Evolutionary conservation across 2,797 vertebrate genomes (phyloP).

Genomic region (Sebastes variabilis): DNA sequence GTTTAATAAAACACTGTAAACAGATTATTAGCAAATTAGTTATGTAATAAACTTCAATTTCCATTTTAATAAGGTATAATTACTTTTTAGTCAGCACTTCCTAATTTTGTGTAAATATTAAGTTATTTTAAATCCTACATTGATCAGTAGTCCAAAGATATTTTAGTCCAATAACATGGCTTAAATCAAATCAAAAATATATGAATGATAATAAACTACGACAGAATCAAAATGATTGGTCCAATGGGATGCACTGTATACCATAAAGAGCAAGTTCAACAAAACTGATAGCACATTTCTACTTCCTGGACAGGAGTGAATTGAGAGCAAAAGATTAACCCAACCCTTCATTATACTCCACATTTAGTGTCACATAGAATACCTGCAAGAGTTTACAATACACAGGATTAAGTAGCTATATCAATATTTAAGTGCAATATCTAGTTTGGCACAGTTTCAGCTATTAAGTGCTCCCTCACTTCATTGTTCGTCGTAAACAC

Average conservation of each 20-base stretch:
- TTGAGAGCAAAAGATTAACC: constrained; percentile 1
- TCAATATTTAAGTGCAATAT: constrained; percentile 58
- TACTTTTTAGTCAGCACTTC: background rate
- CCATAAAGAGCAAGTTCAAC: background rate
- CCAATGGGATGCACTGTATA: background rate
- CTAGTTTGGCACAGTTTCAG: constrained; percentile 69
- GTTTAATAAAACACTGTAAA: background rate
- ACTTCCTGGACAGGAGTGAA: background rate
- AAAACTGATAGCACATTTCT: background rate
- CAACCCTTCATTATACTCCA: background rate
- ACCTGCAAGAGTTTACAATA: constrained; percentile 51
- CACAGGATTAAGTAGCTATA: constrained; percentile 46
- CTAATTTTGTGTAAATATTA: background rate
- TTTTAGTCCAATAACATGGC: too few species aligned
- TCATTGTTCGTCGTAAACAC: constrained; percentile 50
- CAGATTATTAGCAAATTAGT: background rate
- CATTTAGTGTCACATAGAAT: constrained; percentile 31
- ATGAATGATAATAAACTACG: background rate
- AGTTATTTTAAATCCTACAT: background rate
- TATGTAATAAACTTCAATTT: background rate
- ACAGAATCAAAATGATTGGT: background rate
- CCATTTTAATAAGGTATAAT: background rate
- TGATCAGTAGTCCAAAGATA: background rate
- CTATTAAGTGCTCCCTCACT: constrained; percentile 38
- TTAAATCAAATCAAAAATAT: background rate